Percentiles rank a stretch among this genome's conserved stretches.
These are phyloP conservation scores for Styela clava DNA, from an alignment of 23 tunicate genomes.

Conservation along the genomic window DNA sequence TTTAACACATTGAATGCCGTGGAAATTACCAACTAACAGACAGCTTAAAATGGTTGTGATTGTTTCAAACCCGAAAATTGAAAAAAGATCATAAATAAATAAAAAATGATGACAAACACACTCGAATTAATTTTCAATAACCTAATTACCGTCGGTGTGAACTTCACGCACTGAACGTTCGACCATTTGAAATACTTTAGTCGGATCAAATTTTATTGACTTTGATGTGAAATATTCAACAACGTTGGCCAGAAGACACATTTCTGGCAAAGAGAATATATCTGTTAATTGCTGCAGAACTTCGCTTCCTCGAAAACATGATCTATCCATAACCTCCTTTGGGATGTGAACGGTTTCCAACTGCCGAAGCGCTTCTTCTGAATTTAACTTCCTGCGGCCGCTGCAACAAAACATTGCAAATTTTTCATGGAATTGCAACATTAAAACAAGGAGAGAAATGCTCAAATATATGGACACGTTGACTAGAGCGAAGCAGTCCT, in stretches of 20 bases:
- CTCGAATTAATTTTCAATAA: too few relatives aligned
- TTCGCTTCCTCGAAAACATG: slow-evolving; percentile 53
- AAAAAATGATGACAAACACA: too few relatives aligned
- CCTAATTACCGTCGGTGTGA: slow-evolving; percentile 41
- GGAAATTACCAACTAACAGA: too few relatives aligned
- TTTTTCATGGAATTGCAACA: too few relatives aligned
- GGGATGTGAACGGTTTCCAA: slow-evolving; percentile 61
- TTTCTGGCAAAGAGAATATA: slow-evolving; percentile 89
- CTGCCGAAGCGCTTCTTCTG: background rate
- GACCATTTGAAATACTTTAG: slow-evolving; percentile 65
- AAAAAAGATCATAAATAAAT: too few relatives aligned
- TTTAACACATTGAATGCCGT: too few relatives aligned
- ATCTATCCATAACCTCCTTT: slow-evolving; percentile 67
- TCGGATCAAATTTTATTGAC: slow-evolving; percentile 68
- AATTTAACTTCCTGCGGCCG: background rate
- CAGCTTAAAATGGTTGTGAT: too few relatives aligned
- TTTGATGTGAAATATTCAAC: slow-evolving; percentile 53
- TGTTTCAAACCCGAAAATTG: too few relatives aligned
- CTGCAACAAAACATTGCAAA: slow-evolving; percentile 1
- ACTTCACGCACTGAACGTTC: slow-evolving; percentile 63
- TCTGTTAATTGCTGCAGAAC: slow-evolving; percentile 70
- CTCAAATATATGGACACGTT: too few relatives aligned
- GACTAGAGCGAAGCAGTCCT: too few relatives aligned
- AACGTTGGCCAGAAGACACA: slow-evolving; percentile 89
- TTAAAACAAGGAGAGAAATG: too few relatives aligned